These are phyloP conservation scores for Miltochrista miniata DNA, from an alignment of 2,888 invertebrate species.

Conservation along the genomic window DNA sequence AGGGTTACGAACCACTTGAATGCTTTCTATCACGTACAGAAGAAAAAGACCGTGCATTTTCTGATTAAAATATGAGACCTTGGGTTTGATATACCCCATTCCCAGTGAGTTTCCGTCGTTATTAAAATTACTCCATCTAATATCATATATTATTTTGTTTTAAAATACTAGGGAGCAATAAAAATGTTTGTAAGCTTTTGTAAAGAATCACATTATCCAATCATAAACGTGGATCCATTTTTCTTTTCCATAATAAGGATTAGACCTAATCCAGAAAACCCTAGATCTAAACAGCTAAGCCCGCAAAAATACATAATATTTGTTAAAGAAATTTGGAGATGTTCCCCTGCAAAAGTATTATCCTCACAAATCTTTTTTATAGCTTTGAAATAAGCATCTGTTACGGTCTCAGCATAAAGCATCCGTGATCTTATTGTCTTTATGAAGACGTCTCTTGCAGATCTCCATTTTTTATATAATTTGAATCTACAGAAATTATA, in stretches of 20 bases:
- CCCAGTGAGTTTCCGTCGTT: too few species aligned
- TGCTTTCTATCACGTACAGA: too few species aligned
- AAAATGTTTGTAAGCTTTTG: too few species aligned
- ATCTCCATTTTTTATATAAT: not conserved
- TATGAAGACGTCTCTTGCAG: not conserved
- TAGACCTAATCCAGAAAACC: slow-evolving; percentile 3
- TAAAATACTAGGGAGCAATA: too few species aligned
- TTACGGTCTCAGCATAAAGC: slow-evolving; percentile 5
- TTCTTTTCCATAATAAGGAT: slow-evolving; percentile 3
- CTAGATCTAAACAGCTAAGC: slow-evolving; percentile 3
- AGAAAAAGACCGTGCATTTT: too few species aligned
- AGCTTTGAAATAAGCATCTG: slow-evolving; percentile 19
- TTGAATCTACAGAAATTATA: too few species aligned
- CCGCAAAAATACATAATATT: slow-evolving; percentile 2
- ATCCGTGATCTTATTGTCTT: slow-evolving; percentile 1
- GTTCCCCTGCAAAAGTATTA: slow-evolving; percentile 8
- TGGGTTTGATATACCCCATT: too few species aligned
- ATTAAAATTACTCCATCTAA: too few species aligned
- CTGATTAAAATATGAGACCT: too few species aligned
- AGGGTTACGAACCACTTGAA: too few species aligned
- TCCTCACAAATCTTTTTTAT: slow-evolving; percentile 29
- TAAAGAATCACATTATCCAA: too few species aligned
- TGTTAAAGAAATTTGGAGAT: slow-evolving; percentile 12
- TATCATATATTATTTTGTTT: too few species aligned
- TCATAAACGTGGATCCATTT: not conserved